Conservation (phyloP, 2,797 vertebrate species). For the Anguilla anguilla region DNA sequence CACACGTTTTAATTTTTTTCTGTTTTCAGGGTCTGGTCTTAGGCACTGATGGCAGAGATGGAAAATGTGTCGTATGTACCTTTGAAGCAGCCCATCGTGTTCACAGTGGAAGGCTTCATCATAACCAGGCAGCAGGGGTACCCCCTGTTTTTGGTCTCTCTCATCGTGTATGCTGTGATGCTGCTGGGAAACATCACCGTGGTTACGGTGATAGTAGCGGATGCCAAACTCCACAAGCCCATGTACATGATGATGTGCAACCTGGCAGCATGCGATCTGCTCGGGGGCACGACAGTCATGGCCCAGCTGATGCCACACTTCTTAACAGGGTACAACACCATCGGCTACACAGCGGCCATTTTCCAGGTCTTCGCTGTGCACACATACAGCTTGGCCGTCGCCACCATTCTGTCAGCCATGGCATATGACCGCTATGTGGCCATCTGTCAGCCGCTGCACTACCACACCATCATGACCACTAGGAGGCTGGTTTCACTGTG, state of each 20-base stretch:
- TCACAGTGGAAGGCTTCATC: conserved; percentile 58
- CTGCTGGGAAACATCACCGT: conserved; percentile 55
- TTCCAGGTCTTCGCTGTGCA: conserved; percentile 73
- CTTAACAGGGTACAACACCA: conserved; percentile 59
- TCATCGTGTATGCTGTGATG: background rate
- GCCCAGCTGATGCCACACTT: background rate
- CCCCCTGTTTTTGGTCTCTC: background rate
- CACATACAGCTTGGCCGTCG: conserved; percentile 61
- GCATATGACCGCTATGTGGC: conserved; percentile 68
- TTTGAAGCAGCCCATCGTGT: conserved; percentile 44
- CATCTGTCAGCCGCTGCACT: conserved; percentile 64
- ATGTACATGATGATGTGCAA: conserved; percentile 68
- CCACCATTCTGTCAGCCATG: conserved; percentile 68
- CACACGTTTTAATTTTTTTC: background rate
- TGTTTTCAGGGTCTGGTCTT: background rate
- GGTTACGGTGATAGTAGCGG: conserved; percentile 11
- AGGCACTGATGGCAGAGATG: conserved; percentile 40
- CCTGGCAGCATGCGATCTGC: conserved; percentile 60
- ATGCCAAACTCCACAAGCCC: conserved; percentile 61
- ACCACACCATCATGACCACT: conserved; percentile 53
- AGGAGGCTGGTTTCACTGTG: conserved; percentile 47
- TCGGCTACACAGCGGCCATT: conserved; percentile 63
- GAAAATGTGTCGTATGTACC: conserved; percentile 45
- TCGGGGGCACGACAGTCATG: conserved; percentile 57
- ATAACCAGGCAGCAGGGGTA: background rate